A percentile compares a stretch with the other conserved stretches of the same genome.
phyloP scores from a whole-genome alignment of 2,888 invertebrate species.

The Orchestes rusci region DNA sequence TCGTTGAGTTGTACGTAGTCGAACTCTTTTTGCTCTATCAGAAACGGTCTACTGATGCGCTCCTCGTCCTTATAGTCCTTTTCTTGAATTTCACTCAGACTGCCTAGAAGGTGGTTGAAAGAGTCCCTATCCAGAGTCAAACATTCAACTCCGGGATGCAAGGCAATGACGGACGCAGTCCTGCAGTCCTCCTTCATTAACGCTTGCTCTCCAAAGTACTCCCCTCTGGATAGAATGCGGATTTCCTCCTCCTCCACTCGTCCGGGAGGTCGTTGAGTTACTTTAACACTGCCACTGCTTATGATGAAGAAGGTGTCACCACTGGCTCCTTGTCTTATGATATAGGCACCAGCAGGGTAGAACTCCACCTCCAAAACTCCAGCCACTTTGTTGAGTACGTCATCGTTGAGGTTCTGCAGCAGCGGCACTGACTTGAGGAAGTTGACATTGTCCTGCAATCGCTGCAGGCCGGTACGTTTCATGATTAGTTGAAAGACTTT shows the following conservation, averaged over 20 bases:
- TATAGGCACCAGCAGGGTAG: conserved; percentile 55
- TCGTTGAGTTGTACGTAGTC: conserved; percentile 48
- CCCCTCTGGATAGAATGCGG: conserved; percentile 50
- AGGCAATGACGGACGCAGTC: conserved; percentile 61
- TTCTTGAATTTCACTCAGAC: conserved; percentile 64
- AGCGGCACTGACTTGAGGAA: conserved; percentile 60
- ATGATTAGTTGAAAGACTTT: conserved; percentile 63
- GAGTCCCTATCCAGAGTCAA: conserved; percentile 59
- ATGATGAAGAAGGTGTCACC: conserved; percentile 63
- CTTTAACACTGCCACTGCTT: conserved; percentile 52
- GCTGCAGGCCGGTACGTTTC: conserved; percentile 61
- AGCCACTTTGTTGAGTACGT: conserved; percentile 59
- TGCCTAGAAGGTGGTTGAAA: conserved; percentile 69
- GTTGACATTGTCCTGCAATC: conserved; percentile 58
- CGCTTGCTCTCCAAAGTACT: conserved; percentile 62
- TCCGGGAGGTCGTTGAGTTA: conserved; percentile 46
- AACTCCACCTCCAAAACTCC: conserved; percentile 64
- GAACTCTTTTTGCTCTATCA: conserved; percentile 38
- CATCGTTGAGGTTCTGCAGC: conserved; percentile 50
- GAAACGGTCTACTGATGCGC: conserved; percentile 42
- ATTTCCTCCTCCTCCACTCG: conserved; percentile 49
- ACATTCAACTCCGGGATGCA: conserved; percentile 56
- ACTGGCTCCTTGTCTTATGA: conserved; percentile 56
- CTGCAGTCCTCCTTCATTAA: conserved; percentile 58
- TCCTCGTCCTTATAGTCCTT: conserved; percentile 66